Base-by-base conservation (phyloP, 1,140 invertebrate species). In the Muscidifurax raptorellus region DNA sequence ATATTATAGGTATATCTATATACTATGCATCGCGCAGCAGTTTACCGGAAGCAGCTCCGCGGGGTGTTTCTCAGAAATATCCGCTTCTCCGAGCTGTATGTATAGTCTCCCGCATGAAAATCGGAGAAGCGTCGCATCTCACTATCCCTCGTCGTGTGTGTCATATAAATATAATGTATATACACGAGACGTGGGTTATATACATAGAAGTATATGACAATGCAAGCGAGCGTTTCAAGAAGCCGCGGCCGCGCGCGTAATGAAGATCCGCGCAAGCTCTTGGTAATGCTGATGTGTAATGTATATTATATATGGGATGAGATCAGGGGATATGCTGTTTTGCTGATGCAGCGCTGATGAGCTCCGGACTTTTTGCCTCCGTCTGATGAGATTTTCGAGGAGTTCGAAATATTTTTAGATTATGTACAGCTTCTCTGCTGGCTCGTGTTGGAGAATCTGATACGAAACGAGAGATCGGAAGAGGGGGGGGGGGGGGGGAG, bases 31-130 rank as follows among this genome's bases (percentile, higher is more conserved):
- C 15, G 40, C 9, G 72, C 72, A 22, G 47, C 18, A 18, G 30
- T 28, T 13, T 27, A 28, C 27, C 40, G 47, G 47, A 64, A 32
- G 25, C 0, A 22, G 13, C 27, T 79, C 59, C 44, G 28, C 44
- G 22, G 22, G 30, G 40, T 6, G 79, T 87, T 88, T 89, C 87
- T 86, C 86, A 86, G 76, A 83, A 87, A 86, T 85, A 87, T 88
- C 76, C 81, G 85, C 85, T 81, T 81, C 25, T 72, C 18, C 66
- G n/a, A 32, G 28, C 47, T 52, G n/a, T n/a, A 2, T 15, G 52
- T 18, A 47, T 2, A 47, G 25, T 9, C n/a, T 69, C 78, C 64
- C 64, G 78, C 78, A 47, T 80, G 32, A 66, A 64, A 66, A 66
- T 66, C 25, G 1, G 47, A 32, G 28, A 59, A 30, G 4, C 59